Evolutionary conservation across 2,797 vertebrate genomes (phyloP).

Genomic region (Lagorchestes hirsutus): DNA sequence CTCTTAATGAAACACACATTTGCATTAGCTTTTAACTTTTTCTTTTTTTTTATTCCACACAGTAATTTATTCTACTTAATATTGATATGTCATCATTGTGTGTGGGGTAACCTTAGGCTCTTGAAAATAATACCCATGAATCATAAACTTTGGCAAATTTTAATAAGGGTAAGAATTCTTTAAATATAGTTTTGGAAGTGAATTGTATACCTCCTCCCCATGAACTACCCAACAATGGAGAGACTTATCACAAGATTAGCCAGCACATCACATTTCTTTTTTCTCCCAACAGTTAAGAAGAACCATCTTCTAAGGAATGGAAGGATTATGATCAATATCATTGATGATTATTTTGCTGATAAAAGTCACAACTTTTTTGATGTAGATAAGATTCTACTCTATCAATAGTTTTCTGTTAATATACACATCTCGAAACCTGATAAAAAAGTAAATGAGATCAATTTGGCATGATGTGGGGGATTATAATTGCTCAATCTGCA

Average conservation of each 20-base stretch:
- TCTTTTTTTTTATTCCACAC: not conserved
- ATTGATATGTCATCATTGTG: not conserved
- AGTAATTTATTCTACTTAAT: not conserved
- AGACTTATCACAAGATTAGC: not conserved
- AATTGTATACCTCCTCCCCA: not conserved
- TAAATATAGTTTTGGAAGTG: not conserved
- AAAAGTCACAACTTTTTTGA: not conserved
- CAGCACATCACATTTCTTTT: not conserved
- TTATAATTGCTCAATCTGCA: not conserved
- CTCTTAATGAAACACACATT: not conserved
- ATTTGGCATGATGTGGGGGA: no score
- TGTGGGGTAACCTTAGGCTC: not conserved
- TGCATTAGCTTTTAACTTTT: not conserved
- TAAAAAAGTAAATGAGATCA: not conserved
- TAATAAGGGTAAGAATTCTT: not conserved
- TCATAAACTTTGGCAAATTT: not conserved
- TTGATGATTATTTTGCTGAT: not conserved
- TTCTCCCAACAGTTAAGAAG: not conserved
- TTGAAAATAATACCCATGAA: not conserved
- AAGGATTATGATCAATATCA: not conserved
- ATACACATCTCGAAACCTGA: not conserved
- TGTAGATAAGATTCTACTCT: not conserved
- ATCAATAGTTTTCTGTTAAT: not conserved
- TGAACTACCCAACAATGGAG: not conserved
- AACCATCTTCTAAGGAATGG: not conserved